Percentiles rank a stretch among this genome's conserved stretches.
These are phyloP conservation scores for Ochropleura plecta DNA, from an alignment of 2,888 invertebrate species.

Conservation along the genomic window DNA sequence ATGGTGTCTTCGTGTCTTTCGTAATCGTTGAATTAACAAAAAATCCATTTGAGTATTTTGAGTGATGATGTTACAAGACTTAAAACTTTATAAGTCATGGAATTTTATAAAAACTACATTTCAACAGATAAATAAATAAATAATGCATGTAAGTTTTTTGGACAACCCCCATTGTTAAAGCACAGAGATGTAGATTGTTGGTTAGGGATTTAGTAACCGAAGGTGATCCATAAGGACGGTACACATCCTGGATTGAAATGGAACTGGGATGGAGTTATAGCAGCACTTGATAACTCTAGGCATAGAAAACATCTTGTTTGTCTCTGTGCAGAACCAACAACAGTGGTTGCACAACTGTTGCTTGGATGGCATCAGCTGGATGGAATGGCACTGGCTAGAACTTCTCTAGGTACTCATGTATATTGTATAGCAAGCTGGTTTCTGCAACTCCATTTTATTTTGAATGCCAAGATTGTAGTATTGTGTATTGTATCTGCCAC, in stretches of 20 bases:
- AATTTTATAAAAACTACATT: no score
- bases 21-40: no score
- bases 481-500: background rate
- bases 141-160: no score
- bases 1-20: no score
- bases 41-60: no score
- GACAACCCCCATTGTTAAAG: background rate
- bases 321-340: background rate
- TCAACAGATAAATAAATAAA: no score
- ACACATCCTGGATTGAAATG: background rate
- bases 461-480: background rate
- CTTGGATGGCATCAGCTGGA: background rate
- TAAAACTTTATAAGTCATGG: no score
- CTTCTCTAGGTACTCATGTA: background rate
- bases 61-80: no score
- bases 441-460: background rate
- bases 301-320: background rate
- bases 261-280: no score
- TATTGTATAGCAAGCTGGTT: background rate
- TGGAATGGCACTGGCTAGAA: background rate
- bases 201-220: background rate
- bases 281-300: background rate
- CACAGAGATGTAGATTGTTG: background rate
- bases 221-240: background rate
- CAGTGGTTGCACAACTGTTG: background rate